A percentile compares a stretch with the other conserved stretches of the same genome.
These are phyloP conservation scores for Eupithecia abbreviata DNA, from an alignment of 2,888 invertebrate genomes.

Conservation along the genomic window DNA sequence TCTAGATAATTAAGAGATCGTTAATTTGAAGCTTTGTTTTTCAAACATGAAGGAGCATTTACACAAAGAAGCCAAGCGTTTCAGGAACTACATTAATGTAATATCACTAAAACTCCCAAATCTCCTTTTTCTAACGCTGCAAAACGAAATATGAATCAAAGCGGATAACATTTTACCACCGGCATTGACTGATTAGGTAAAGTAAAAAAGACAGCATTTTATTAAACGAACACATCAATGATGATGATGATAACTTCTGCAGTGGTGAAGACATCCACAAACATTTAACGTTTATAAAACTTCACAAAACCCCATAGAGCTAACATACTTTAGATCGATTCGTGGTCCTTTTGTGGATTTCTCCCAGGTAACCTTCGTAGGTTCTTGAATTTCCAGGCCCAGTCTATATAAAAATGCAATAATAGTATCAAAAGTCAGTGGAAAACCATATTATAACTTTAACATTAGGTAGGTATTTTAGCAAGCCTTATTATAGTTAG, in stretches of 20 bases:
- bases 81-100: background rate
- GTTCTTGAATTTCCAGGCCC: conserved; percentile 10
- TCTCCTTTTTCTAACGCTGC: background rate
- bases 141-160: background rate
- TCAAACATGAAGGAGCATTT: background rate
- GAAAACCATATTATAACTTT: background rate
- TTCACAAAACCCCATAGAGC: conserved; percentile 5
- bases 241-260: background rate
- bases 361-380: conserved; percentile 20
- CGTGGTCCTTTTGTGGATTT: conserved; percentile 18
- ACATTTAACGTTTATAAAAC: background rate
- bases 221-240: background rate
- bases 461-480: background rate
- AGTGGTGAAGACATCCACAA: conserved; percentile 11
- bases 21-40: background rate
- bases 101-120: background rate
- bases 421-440: background rate
- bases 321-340: conserved; percentile 28
- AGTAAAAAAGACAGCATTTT: background rate
- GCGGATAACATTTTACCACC: background rate
- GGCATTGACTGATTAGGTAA: background rate
- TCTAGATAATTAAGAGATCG: background rate
- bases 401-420: conserved; percentile 18
- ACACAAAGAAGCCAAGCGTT: conserved; percentile 1
- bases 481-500: background rate